Percentiles rank a stretch among this genome's conserved stretches.
Evolutionary conservation across 2,113 vertebrate species (phyloP).

Genomic region (Mesocricetus auratus): DNA sequence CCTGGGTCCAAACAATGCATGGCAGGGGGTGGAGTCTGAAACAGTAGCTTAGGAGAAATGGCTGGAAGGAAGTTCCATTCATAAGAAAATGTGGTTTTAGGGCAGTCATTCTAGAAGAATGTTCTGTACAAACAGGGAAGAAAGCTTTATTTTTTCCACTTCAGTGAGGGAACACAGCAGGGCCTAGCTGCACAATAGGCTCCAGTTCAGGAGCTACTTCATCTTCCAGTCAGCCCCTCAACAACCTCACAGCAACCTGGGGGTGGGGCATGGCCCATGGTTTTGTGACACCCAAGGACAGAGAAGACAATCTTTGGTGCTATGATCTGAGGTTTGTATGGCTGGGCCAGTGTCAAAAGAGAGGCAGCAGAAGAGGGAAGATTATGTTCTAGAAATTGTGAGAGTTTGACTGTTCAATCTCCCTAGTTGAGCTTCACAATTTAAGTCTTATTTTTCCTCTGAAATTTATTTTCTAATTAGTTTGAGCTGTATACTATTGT

Average conservation of each 20-base stretch:
- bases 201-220: neutral
- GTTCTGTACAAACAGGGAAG: neutral
- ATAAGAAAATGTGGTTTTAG: neutral
- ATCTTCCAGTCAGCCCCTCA: neutral
- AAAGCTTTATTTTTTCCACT: neutral
- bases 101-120: neutral
- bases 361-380: neutral
- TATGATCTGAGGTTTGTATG: neutral
- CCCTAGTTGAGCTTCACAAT: neutral
- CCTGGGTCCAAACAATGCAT: neutral
- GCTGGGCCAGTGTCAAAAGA: neutral
- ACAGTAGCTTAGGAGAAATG: slow-evolving; percentile 4
- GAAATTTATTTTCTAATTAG: slow-evolving; percentile 27
- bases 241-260: neutral
- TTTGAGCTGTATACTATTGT: neutral
- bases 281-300: neutral
- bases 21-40: neutral
- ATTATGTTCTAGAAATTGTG: neutral
- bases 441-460: neutral
- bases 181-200: neutral
- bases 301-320: neutral
- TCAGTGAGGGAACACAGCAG: neutral
- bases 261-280: rapidly evolving
- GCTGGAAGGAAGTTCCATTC: neutral
- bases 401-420: neutral